A percentile compares a stretch with the other conserved stretches of the same genome.
These are phyloP conservation scores for Fratercula arctica DNA, from an alignment of 2,797 vertebrate species.

Conservation along the genomic window DNA sequence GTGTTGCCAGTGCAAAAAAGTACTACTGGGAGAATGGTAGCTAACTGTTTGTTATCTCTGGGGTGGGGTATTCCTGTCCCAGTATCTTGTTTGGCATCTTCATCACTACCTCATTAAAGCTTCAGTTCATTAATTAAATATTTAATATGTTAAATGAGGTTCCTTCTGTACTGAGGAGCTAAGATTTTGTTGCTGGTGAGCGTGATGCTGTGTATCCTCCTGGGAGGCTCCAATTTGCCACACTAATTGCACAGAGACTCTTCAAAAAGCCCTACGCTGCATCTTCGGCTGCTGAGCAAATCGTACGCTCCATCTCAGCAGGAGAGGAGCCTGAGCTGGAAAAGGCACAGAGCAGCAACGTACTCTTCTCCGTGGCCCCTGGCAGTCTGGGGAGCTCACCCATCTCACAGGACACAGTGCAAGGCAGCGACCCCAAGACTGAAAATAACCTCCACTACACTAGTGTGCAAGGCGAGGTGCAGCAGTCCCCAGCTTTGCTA, in stretches of 20 bases:
- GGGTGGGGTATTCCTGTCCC: conserved; percentile 50
- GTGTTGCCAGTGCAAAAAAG: conserved; percentile 16
- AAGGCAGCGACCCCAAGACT: neutral
- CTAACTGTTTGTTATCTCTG: conserved; percentile 41
- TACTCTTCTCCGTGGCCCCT: neutral
- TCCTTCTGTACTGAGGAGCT: conserved; percentile 62
- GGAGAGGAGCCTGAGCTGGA: conserved; percentile 35
- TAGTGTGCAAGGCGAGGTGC: fast-evolving
- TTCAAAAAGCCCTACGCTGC: conserved; percentile 65
- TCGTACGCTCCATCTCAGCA: conserved; percentile 12
- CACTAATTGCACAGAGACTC: conserved; percentile 76
- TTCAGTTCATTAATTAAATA: conserved; percentile 78
- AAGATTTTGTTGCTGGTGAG: conserved; percentile 68
- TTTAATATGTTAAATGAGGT: conserved; percentile 74
- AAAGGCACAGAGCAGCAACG: neutral
- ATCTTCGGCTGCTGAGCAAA: conserved; percentile 64
- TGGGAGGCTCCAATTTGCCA: conserved; percentile 75
- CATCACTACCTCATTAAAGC: conserved; percentile 74
- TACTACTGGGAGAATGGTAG: conserved; percentile 38
- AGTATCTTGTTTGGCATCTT: conserved; percentile 69
- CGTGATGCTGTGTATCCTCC: conserved; percentile 66
- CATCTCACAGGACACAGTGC: neutral
- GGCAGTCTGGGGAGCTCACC: neutral
- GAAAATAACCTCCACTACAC: neutral
- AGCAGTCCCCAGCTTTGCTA: neutral